phyloP scores from a whole-genome alignment of 2,888 invertebrate species.

The Macropis europaea region DNA sequence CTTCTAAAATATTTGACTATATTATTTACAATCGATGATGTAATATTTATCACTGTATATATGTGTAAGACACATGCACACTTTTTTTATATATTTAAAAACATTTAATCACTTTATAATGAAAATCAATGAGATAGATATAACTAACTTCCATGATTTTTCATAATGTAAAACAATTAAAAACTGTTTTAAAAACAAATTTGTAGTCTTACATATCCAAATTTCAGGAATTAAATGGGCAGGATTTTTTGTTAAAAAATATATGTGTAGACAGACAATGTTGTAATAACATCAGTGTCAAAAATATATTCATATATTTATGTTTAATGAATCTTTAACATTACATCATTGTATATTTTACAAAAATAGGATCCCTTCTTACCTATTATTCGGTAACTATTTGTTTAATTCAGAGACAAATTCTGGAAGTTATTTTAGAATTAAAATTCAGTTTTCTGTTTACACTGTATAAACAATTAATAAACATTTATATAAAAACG shows the following conservation, averaged over 20 bases:
- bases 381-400: constrained; percentile 22
- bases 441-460: not conserved
- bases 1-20: not conserved
- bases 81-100: not conserved
- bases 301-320: constrained; percentile 3
- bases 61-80: not conserved
- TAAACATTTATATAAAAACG: not conserved
- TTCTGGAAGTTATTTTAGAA: not conserved
- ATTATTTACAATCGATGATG: not conserved
- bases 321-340: constrained; percentile 3
- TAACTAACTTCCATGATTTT: not conserved
- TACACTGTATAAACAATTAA: not conserved
- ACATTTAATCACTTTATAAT: not conserved
- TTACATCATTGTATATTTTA: constrained; percentile 3
- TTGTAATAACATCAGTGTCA: not conserved
- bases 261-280: not conserved
- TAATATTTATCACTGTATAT: constrained; percentile 8
- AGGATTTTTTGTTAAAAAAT: not conserved
- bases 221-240: not conserved
- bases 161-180: not conserved
- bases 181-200: not conserved
- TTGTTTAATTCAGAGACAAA: not conserved
- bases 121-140: not conserved
- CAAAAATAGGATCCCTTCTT: not conserved
- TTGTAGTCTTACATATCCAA: too few species aligned